phyloP scores from a whole-genome alignment of 2,797 vertebrate genomes.

The Cetoscarus ocellatus region DNA sequence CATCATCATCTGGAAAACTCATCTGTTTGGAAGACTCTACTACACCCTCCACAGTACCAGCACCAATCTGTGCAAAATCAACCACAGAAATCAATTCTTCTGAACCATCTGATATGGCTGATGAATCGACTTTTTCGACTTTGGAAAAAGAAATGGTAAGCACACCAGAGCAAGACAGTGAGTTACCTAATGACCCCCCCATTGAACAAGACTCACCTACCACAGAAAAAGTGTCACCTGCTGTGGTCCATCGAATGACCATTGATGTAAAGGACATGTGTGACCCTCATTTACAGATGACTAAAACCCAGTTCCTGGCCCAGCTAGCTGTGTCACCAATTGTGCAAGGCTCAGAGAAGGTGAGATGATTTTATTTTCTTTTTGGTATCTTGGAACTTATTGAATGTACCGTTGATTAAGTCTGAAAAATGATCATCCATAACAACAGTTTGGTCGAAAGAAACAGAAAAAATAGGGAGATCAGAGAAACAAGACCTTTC shows the following conservation, averaged over 20 bases:
- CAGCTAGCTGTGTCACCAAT: constrained; percentile 61
- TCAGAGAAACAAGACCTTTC: too few relatives aligned
- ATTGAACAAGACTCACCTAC: too few relatives aligned
- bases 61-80: neutral
- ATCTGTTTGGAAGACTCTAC: constrained; percentile 1
- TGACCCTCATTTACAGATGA: constrained; percentile 58
- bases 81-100: neutral
- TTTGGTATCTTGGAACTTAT: too few relatives aligned
- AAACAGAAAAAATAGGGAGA: too few relatives aligned
- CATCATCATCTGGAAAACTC: constrained; percentile 2
- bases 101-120: neutral
- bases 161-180: neutral
- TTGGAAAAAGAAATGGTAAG: neutral
- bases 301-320: constrained; percentile 67
- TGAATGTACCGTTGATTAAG: too few relatives aligned
- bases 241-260: constrained; percentile 7
- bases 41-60: neutral
- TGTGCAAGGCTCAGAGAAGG: constrained; percentile 37
- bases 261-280: constrained; percentile 28
- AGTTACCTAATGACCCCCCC: neutral
- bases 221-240: neutral
- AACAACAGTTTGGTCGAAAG: too few relatives aligned
- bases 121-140: neutral
- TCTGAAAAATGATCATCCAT: too few relatives aligned
- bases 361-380: constrained; percentile 20